A percentile compares a stretch with the other conserved stretches of the same genome.
These are phyloP conservation scores for Cyclopterus lumpus DNA, from an alignment of 2,797 vertebrate species.

Conservation along the genomic window DNA sequence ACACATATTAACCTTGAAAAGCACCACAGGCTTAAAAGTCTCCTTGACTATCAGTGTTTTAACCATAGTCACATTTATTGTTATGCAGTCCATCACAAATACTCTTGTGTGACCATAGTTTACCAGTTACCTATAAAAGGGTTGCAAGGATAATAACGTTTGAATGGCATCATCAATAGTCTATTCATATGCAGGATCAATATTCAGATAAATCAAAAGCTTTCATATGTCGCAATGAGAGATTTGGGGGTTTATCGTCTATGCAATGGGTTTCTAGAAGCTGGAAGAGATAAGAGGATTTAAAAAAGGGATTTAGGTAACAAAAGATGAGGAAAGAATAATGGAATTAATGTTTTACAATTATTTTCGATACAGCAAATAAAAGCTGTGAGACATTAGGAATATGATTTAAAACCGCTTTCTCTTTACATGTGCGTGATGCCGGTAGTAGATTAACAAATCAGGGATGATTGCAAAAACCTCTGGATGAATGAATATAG, in stretches of 20 bases:
- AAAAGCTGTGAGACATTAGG: slow-evolving; percentile 43
- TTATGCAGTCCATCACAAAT: slow-evolving; percentile 14
- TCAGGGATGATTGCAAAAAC: background rate
- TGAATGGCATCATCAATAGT: slow-evolving; percentile 40
- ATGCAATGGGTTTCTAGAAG: slow-evolving; percentile 51
- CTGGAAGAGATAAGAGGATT: slow-evolving; percentile 73
- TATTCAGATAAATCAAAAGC: slow-evolving; percentile 60
- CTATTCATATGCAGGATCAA: slow-evolving; percentile 51
- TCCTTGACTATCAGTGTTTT: slow-evolving; percentile 38
- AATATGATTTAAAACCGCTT: slow-evolving; percentile 30
- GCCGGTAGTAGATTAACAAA: slow-evolving; percentile 2
- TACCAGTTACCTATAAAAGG: slow-evolving; percentile 15
- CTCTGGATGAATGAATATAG: background rate
- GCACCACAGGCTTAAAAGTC: slow-evolving; percentile 27
- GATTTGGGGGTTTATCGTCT: slow-evolving; percentile 59
- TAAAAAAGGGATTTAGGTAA: slow-evolving; percentile 69
- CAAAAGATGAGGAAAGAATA: slow-evolving; percentile 70
- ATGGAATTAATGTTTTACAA: slow-evolving; percentile 58
- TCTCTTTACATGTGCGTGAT: slow-evolving; percentile 18
- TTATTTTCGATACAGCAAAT: slow-evolving; percentile 59
- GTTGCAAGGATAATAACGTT: slow-evolving; percentile 31
- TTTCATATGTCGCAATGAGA: slow-evolving; percentile 52
- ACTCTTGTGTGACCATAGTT: slow-evolving; percentile 30
- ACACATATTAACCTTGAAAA: slow-evolving; percentile 55
- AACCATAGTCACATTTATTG: slow-evolving; percentile 7